Evolutionary conservation across 2,113 vertebrate genomes (phyloP), one percentile per base, ranked within the genome.

Genomic region (Brachionichthys hirsutus): DNA sequence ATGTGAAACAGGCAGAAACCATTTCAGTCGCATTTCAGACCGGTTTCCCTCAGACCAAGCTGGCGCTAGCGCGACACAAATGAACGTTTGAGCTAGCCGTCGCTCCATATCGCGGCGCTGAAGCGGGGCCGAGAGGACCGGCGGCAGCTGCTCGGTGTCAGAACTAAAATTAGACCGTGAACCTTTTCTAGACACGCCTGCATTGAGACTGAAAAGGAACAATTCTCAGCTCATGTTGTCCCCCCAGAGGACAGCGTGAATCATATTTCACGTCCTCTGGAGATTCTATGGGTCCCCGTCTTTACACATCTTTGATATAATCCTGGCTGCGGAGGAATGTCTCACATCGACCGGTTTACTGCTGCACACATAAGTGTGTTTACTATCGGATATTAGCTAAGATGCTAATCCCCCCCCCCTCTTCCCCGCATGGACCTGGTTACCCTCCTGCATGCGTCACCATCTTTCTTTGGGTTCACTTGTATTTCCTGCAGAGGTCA

Each of bases 151-250:
- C 66, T 81, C 20, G 55, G 54, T 75, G 87, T 85, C 84, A 81
- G 57, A 73, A 24, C 87, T 90, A 91, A 89, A 91, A 85, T 89
- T 88, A 92, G 88, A 70, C 61, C 10, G 19, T 63, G 73, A 51
- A 70, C 64, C 53, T 67, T 77, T 77, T 62, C 73, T 73, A 52
- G 65, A 44, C 58, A 56, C 70, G 74, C 9, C 20, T 35, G 35
- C 43, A 66, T 47, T 78, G 38, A 68, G 18, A 54, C 46, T 24
- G 30, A 62, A 54, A 68, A 18, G 43, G 22, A 68, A 60, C 24
- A 50, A 70, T 67, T 41, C 24, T 3, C 30, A 52, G 60, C 19
- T 73, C 20, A 22, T 44, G 52, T 46, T 57, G 20, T 38, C n/a
- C 2, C 43, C 19, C 0, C 0, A 51, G 19, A 12, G 6, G 48